phyloP scores from a whole-genome alignment of 1,140 invertebrate genomes.

The Polypedilum vanderplanki region DNA sequence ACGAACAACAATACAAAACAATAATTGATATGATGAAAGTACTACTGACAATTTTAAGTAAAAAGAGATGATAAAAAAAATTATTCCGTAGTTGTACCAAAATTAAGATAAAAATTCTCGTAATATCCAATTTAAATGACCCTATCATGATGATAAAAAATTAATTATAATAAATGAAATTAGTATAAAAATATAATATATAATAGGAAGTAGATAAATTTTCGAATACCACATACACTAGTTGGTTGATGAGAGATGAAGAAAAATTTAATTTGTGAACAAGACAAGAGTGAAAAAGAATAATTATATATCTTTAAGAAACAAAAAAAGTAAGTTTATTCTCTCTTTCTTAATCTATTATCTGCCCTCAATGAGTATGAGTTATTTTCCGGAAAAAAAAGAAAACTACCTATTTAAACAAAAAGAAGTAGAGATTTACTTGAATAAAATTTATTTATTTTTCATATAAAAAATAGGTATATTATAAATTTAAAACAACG shows the following conservation, averaged over 20 bases:
- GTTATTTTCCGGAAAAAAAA: slow-evolving; percentile 1
- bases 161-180: slow-evolving; percentile 15
- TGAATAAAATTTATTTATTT: slow-evolving; percentile 4
- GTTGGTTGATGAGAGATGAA: not conserved
- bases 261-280: not conserved
- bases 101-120: not conserved
- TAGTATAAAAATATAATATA: not conserved
- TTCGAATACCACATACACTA: not conserved
- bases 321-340: too few relatives aligned
- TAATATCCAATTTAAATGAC: slow-evolving; percentile 16
- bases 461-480: not conserved
- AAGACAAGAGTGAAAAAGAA: not conserved
- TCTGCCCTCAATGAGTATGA: not conserved
- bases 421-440: not conserved
- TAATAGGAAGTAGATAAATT: slow-evolving; percentile 5
- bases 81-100: slow-evolving; percentile 24
- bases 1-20: slow-evolving; percentile 20
- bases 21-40: not conserved
- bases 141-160: not conserved
- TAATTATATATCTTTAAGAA: too few relatives aligned
- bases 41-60: not conserved
- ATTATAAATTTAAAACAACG: slow-evolving; percentile 1
- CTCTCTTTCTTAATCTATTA: too few relatives aligned
- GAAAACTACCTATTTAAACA: not conserved
- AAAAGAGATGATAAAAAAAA: not conserved